These are phyloP conservation scores for Uropsilus gracilis DNA, from an alignment of 2,113 vertebrate species.

Conservation along the genomic window DNA sequence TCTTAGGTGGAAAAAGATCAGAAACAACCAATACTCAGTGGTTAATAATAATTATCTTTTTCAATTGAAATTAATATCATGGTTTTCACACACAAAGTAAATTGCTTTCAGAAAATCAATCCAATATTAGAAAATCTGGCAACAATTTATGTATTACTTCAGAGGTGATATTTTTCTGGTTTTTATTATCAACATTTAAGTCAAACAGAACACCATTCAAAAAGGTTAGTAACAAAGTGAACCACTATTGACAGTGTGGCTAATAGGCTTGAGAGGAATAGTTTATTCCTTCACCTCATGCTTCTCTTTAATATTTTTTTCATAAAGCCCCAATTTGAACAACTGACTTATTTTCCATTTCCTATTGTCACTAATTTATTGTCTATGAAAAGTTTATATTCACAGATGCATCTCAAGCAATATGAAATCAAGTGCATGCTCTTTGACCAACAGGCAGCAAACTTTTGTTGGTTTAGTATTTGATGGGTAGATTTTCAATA, in stretches of 20 bases:
- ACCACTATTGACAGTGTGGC: background rate
- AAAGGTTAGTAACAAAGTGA: background rate
- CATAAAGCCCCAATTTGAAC: background rate
- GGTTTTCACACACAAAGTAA: background rate
- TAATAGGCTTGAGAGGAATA: background rate
- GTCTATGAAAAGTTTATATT: background rate
- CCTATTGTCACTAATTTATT: background rate
- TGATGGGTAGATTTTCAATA: slow-evolving; percentile 69
- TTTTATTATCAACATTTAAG: background rate
- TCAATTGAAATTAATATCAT: background rate
- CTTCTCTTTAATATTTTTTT: background rate
- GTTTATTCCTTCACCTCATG: background rate
- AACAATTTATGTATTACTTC: background rate
- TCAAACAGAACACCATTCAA: background rate
- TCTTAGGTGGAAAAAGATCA: background rate
- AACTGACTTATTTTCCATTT: background rate
- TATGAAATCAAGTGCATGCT: slow-evolving; percentile 60
- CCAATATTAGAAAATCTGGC: background rate
- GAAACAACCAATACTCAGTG: background rate
- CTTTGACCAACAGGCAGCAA: slow-evolving; percentile 56
- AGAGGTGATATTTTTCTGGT: background rate
- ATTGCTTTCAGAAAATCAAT: background rate
- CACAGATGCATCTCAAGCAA: slow-evolving; percentile 7
- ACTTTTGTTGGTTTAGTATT: slow-evolving; percentile 68
- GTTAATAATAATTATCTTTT: background rate